A percentile compares a stretch with the other conserved stretches of the same genome.
phyloP scores from a whole-genome alignment of 2,888 invertebrate genomes.

The Drosophila emarginata region DNA sequence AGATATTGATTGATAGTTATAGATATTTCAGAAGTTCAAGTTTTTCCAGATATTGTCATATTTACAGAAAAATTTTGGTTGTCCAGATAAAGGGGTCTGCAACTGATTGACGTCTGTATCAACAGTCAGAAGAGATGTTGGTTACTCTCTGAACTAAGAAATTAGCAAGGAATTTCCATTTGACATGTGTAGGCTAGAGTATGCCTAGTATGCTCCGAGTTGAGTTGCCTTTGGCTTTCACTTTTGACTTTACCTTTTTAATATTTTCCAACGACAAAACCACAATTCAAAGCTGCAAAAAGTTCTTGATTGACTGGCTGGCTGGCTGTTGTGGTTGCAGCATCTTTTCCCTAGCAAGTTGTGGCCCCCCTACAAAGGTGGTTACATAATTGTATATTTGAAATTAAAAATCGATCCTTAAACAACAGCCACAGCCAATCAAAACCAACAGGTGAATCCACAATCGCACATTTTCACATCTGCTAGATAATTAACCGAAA shows the following conservation, averaged over 20 bases:
- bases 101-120: not conserved
- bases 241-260: not conserved
- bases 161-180: not conserved
- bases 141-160: not conserved
- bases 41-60: not conserved
- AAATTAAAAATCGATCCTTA: not conserved
- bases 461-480: not conserved
- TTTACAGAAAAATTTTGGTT: not conserved
- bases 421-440: not conserved
- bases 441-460: not conserved
- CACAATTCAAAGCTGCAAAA: slow-evolving; percentile 6
- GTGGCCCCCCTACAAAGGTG: not conserved
- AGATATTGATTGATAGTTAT: not conserved
- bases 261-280: slow-evolving; percentile 2
- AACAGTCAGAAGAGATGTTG: not conserved
- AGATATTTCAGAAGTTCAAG: not conserved
- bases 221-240: not conserved
- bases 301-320: slow-evolving; percentile 6
- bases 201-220: not conserved
- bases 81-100: not conserved
- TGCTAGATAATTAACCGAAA: not conserved
- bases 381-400: slow-evolving; percentile 5
- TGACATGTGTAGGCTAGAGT: not conserved
- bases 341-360: not conserved
- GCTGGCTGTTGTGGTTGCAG: not conserved